Evolutionary conservation across 1,140 invertebrate genomes (phyloP).

Genomic region (Drosophila oshimai): DNA sequence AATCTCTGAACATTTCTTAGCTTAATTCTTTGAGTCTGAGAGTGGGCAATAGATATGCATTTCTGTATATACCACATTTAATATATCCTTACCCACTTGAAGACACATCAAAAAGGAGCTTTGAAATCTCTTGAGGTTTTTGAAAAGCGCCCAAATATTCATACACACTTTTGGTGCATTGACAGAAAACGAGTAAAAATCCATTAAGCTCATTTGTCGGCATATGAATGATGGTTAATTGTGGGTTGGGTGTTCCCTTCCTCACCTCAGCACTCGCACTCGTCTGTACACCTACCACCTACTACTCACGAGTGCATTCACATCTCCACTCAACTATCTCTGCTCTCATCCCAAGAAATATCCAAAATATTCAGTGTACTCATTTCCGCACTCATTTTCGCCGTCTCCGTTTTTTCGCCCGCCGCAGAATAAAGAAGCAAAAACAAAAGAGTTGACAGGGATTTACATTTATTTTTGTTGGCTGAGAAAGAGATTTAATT

Average conservation of each 20-base stretch:
- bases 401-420: background rate
- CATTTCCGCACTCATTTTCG: conserved; percentile 24
- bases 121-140: background rate
- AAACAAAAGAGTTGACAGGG: conserved; percentile 48
- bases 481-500: background rate
- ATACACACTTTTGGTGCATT: conserved; percentile 24
- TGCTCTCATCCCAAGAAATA: conserved; percentile 12
- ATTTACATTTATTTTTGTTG: background rate
- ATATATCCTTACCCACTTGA: background rate
- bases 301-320: conserved; percentile 35
- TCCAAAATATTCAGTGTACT: conserved; percentile 20
- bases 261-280: background rate
- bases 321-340: conserved; percentile 2
- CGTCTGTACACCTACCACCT: conserved; percentile 23
- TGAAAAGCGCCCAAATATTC: background rate
- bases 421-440: conserved; percentile 37
- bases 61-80: conserved; percentile 9
- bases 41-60: background rate
- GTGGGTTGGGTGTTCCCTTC: background rate
- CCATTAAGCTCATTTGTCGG: conserved; percentile 9
- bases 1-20: background rate
- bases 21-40: background rate
- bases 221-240: background rate
- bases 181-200: conserved; percentile 8
- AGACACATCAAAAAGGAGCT: background rate